phyloP scores from a whole-genome alignment of 2,797 vertebrate genomes.

The Sardinella longiceps region DNA sequence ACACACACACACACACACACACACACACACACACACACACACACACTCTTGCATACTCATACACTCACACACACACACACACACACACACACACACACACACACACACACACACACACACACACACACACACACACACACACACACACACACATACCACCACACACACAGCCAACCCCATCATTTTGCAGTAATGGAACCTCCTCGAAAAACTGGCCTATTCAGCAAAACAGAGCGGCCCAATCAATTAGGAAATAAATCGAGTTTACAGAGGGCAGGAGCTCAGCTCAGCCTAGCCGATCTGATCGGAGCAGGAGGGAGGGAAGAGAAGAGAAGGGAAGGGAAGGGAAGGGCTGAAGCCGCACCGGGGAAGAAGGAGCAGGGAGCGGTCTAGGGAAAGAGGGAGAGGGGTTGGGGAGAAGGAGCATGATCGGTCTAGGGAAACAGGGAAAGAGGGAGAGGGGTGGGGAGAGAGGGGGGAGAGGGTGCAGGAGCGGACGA shows the following conservation, averaged over 20 bases:
- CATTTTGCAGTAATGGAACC: constrained; percentile 23
- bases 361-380: not conserved
- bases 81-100: not conserved
- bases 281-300: not conserved
- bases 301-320: not conserved
- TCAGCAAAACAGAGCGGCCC: constrained; percentile 29
- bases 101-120: not conserved
- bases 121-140: not conserved
- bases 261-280: not conserved
- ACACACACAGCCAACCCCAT: not conserved
- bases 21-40: too few relatives aligned
- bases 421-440: too few relatives aligned
- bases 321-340: not conserved
- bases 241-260: constrained; percentile 5
- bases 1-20: not conserved
- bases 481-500: not conserved
- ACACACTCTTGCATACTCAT: too few relatives aligned
- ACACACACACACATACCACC: not conserved
- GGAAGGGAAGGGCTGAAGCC: too few relatives aligned
- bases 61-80: not conserved
- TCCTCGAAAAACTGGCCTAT: constrained; percentile 27
- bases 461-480: constrained; percentile 37
- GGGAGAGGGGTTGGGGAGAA: too few relatives aligned
- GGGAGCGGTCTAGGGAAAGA: too few relatives aligned
- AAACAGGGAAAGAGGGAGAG: constrained; percentile 43